Base-by-base conservation (phyloP, 1,140 invertebrate species). In the Leptopilina clavipes region DNA sequence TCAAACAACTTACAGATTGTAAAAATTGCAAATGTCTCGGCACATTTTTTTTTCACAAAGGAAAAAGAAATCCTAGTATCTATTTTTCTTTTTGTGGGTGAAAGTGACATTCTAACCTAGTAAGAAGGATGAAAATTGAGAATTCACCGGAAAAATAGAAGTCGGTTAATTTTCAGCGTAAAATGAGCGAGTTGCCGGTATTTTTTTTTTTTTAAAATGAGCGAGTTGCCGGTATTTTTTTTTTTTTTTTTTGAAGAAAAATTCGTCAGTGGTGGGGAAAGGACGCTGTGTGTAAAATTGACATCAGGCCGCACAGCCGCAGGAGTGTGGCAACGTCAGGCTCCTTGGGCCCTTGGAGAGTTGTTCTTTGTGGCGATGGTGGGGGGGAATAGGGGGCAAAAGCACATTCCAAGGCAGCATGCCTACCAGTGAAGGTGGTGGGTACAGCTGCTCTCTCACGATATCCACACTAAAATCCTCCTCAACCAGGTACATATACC, bases 371-470 rank as follows among this genome's bases (percentile, higher is more conserved):
- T 40, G 37, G 37, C 7, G 2, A 8, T 40, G 37, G 37, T 40
- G 37, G 48, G 17, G 79, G 73, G 77, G 14, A 45, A 40, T 70
- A 85, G 83, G 81, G 84, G 83, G 79, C 84, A 81, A 82, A 80
- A 79, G 81, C 82, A 82, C 85, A 86, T 86, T 86, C 85, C 84
- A 84, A 86, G 83, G 83, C 78, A 78, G 84, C 85, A 81, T 79
- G 82, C 78, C 83, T 77, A 79, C 52, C 52, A 44, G 43, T 79
- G 78, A 82, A 80, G 81, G 81, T 82, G 82, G 85, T 82, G 79
- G 84, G 81, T 31, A 31, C 59, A 31, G 59, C 59, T 65, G 22
- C 25, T 65, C 59, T 83, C 82, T 79, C 82, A 80, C 80, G 81
- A 76, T 77, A 77, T 81, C 22, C 71, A 76, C 59, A 43, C 74